A percentile compares a stretch with the other conserved stretches of the same genome.
Evolutionary conservation across 1,140 invertebrate genomes (phyloP).

Genomic region (Saccostrea glomerata): DNA sequence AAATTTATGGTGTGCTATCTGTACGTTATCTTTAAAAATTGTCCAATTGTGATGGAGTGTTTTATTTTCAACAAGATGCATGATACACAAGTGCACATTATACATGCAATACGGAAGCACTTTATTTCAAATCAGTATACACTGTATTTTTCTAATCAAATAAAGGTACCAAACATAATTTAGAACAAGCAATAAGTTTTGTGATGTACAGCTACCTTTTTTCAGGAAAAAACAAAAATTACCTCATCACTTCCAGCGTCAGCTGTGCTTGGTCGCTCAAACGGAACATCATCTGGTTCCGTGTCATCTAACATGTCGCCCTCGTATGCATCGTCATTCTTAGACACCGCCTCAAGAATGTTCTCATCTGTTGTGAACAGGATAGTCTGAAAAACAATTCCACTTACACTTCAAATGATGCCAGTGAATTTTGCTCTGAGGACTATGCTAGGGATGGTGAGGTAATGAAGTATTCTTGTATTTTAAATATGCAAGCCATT

Average conservation of each 20-base stretch:
- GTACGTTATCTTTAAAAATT: no score
- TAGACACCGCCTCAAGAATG: slow-evolving; percentile 87
- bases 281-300: slow-evolving; percentile 74
- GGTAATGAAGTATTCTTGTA: no score
- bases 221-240: not conserved
- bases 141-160: not conserved
- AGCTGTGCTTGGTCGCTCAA: slow-evolving; percentile 75
- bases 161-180: not conserved
- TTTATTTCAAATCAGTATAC: not conserved
- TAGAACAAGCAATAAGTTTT: not conserved
- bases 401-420: not conserved
- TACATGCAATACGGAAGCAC: no score
- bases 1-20: no score
- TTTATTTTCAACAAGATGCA: no score
- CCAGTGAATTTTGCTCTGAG: no score
- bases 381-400: slow-evolving; percentile 84
- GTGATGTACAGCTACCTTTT: not conserved
- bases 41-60: no score
- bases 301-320: slow-evolving; percentile 72
- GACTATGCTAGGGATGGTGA: no score
- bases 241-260: slow-evolving; percentile 70
- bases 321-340: slow-evolving; percentile 86
- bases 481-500: no score
- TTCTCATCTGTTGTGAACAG: slow-evolving; percentile 88
- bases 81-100: no score